phyloP scores from a whole-genome alignment of 2,888 invertebrate genomes.

The Mantis religiosa region DNA sequence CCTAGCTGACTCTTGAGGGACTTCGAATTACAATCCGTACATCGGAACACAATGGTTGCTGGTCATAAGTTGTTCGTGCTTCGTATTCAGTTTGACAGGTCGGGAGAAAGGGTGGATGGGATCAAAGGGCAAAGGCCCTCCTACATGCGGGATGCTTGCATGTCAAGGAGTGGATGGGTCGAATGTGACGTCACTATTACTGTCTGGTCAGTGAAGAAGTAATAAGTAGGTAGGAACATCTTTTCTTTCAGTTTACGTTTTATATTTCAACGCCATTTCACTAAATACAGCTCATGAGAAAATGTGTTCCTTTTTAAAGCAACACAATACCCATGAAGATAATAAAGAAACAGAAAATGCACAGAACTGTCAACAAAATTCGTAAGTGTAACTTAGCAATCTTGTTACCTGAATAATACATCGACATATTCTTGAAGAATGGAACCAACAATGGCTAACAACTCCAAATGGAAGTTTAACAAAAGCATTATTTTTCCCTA shows the following conservation, averaged over 20 bases:
- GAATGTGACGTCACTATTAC: slow-evolving; percentile 19
- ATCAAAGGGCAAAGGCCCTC: slow-evolving; percentile 18
- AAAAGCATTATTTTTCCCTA: no score
- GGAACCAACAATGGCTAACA: no score
- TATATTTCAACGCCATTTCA: neutral
- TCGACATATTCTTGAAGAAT: no score
- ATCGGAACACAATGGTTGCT: neutral
- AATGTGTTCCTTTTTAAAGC: neutral
- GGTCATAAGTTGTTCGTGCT: neutral
- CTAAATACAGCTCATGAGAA: neutral
- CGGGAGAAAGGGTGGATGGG: neutral
- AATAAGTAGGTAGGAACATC: slow-evolving; percentile 22
- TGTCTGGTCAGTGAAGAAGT: slow-evolving; percentile 17
- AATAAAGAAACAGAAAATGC: neutral
- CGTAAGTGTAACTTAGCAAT: no score
- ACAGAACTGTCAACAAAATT: neutral
- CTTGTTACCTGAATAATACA: no score
- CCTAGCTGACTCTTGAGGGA: no score
- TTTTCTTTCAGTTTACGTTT: neutral
- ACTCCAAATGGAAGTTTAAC: no score
- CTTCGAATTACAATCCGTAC: neutral
- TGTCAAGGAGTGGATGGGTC: slow-evolving; percentile 9
- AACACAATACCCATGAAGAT: neutral
- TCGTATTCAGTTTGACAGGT: neutral
- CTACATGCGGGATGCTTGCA: neutral